phyloP scores from a whole-genome alignment of 2,888 invertebrate genomes.

The Xylota sylvarum region DNA sequence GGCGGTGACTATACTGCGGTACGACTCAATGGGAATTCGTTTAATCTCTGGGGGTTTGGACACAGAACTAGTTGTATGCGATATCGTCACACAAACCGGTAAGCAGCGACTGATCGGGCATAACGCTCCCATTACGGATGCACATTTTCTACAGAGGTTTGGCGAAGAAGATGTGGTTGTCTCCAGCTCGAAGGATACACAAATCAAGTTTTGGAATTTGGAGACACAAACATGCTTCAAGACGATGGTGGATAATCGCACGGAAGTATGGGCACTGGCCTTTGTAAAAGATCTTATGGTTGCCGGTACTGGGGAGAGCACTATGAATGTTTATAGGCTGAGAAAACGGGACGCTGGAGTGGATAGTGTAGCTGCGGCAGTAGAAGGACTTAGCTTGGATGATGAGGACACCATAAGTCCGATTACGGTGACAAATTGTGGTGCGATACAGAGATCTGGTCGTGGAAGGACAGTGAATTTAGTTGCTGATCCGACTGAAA shows the following conservation, averaged over 20 bases:
- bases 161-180: conserved; percentile 87
- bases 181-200: conserved; percentile 96
- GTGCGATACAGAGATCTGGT: conserved; percentile 91
- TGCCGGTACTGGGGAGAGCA: conserved; percentile 94
- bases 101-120: conserved; percentile 95
- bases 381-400: conserved; percentile 82
- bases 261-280: conserved; percentile 95
- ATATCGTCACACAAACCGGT: conserved; percentile 96
- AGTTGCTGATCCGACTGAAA: conserved; percentile 89
- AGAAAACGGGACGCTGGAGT: conserved; percentile 86
- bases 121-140: conserved; percentile 94
- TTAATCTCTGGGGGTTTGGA: conserved; percentile 95
- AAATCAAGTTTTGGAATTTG: conserved; percentile 98
- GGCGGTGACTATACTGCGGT: conserved; percentile 92
- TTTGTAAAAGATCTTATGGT: conserved; percentile 92
- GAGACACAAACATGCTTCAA: conserved; percentile 98
- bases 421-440: conserved; percentile 91
- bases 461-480: conserved; percentile 92
- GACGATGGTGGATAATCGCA: conserved; percentile 94
- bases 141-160: conserved; percentile 88
- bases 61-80: conserved; percentile 97
- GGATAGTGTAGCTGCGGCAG: conserved; percentile 85
- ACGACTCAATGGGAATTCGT: conserved; percentile 93
- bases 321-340: conserved; percentile 94
- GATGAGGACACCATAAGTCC: conserved; percentile 86